Evolutionary conservation across 1,140 invertebrate species (phyloP), one percentile per base, ranked within the genome.

Genomic region (Nephila pilipes): DNA sequence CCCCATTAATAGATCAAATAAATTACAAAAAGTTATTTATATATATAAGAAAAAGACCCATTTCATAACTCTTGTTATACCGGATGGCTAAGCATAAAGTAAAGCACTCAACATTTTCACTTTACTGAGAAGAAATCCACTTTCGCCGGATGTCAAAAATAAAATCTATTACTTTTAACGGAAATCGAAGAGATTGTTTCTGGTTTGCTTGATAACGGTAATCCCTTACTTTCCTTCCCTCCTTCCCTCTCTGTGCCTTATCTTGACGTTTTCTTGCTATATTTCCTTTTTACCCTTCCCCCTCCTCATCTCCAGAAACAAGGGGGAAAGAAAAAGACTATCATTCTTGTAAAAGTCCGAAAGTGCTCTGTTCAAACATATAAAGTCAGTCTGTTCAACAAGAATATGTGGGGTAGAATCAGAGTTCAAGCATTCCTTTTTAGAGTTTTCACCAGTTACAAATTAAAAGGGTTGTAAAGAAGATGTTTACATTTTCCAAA

Each of bases 171-270:
- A 92, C 90, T 92, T 92, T 92, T 92, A 92, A 92, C 81, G 80
- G 90, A 92, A 92, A 92, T 92, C 90, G 90, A 92, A 92, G 90
- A 92, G 90, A 92, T 92, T 92, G 90, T 92, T 92, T 92, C 90
- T 92, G 90, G 90, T 92, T 92, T 92, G 90, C 90, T 75, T 85
- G 90, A 92, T 92, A 92, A 92, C 90, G 54, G 90, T 92, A 92
- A 92, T 85, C 90, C 90, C 90, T 69, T 60, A 85, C 80, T 85
- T 85, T 46, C 90, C 55, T 20, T 85, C 81, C 14, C 81, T 85
- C 22, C 25, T 57, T 55, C 29, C 29, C 60, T 57, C 55, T 90
- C 38, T 58, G 36, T 88, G 32, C 65, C 60, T 85, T 92, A 85
- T 85, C 81, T 69, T 20, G 46, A 75, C 46, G n/a, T 92, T 92